Conservation (phyloP, 1,140 invertebrate species). For the Papilio aristodemus region DNA sequence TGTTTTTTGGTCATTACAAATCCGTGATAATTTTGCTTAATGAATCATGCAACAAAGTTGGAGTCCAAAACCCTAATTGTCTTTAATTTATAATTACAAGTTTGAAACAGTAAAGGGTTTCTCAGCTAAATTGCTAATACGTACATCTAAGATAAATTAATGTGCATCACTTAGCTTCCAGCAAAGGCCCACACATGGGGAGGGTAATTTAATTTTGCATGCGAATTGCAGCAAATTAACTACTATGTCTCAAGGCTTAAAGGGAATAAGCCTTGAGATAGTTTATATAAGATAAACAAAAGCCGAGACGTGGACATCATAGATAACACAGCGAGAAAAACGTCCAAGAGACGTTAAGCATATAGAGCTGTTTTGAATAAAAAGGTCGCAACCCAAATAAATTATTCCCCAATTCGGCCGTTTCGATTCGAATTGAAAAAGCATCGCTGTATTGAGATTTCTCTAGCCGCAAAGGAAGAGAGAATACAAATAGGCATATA, state of each 20-base stretch:
- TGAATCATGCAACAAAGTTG: background rate
- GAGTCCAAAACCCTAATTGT: background rate
- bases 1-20: background rate
- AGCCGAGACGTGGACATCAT: constrained; percentile 40
- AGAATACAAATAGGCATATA: constrained; percentile 76
- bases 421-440: constrained; percentile 76
- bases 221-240: constrained; percentile 12
- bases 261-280: constrained; percentile 3
- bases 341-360: constrained; percentile 48
- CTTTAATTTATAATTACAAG: background rate
- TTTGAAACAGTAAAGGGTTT: constrained; percentile 2
- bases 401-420: constrained; percentile 69
- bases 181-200: background rate
- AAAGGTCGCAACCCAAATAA: constrained; percentile 65
- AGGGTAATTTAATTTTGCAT: constrained; percentile 19
- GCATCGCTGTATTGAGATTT: constrained; percentile 69
- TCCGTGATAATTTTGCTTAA: background rate
- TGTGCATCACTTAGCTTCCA: constrained; percentile 15
- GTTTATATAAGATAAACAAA: constrained; percentile 8
- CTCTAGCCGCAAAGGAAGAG: constrained; percentile 62
- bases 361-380: constrained; percentile 54
- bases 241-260: constrained; percentile 11
- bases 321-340: constrained; percentile 48
- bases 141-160: constrained; percentile 21
- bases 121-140: constrained; percentile 4